Base-by-base conservation (phyloP, 2,113 vertebrate genomes). In the Gobio gobio region DNA sequence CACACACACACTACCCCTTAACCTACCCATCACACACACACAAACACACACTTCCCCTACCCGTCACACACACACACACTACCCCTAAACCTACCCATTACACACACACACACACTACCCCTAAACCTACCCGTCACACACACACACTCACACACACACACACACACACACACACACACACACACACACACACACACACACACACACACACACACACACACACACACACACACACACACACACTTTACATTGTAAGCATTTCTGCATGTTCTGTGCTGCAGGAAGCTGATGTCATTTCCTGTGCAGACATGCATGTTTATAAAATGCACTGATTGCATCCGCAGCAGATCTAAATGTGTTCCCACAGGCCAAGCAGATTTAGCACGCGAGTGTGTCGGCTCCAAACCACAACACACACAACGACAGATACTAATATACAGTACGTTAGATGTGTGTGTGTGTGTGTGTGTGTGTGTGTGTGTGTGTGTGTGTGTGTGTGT, bases 231-330 rank as follows among this genome's bases (percentile, higher is more conserved):
- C 9, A 20, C 54, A 18, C 9, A 70, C 45, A 56, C 24, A 66
- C 33, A 12, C 20, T 40, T 24, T 45, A 64, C 10, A 59, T 4
- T 13, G 84, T 86, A 78, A 33, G 36, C 56, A 33, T 56, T 86
- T 86, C 61, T 75, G 56, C 54, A 56, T 36, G 49, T 74, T 75
- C 56, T 83, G 47, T 73, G 20, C 63, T 36, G 12, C 63, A 91
- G 92, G 93, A 94, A 90, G 84, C 18, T 91, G 88, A 90, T 89
- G 89, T 87, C 87, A 92, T 90, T 85, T 92, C 92, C 92, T 92
- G 88, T 83, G 61, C 82, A 85, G 89, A 90, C 85, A 88, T 77
- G 78, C 86, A 83, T 89, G 88, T 91, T 92, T 92, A 93, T 90
- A 86, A 92, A 91, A 86, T 86, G 70, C 59, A 83, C 76, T 90